These are phyloP conservation scores for Mionectes macconnelli DNA, from an alignment of 2,113 vertebrate species.

Conservation along the genomic window DNA sequence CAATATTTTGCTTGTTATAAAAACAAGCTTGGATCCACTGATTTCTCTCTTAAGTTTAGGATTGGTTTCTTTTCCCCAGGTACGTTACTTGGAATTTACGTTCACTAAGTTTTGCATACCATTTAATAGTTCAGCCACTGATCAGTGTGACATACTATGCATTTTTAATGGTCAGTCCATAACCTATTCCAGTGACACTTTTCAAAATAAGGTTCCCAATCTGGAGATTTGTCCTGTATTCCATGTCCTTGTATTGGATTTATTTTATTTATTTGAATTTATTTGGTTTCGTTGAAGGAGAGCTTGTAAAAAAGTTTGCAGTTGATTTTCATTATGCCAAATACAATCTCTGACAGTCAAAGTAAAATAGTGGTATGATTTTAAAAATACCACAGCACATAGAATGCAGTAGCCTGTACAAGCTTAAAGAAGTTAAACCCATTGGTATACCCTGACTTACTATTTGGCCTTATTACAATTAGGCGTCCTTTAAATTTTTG, in stretches of 20 bases:
- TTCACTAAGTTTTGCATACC: not conserved
- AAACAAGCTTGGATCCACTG: not conserved
- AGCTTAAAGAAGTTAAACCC: not conserved
- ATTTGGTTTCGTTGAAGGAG: not conserved
- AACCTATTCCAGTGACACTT: not conserved
- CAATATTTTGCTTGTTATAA: not conserved
- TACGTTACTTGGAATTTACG: not conserved
- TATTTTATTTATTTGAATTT: not conserved
- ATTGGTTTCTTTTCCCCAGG: fast-evolving
- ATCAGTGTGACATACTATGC: not conserved
- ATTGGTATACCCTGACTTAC: not conserved
- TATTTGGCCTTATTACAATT: not conserved
- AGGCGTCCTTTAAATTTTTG: not conserved
- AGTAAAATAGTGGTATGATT: not conserved
- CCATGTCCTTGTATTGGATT: not conserved
- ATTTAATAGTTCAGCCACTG: not conserved
- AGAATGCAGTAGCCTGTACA: not conserved
- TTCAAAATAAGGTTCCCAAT: not conserved
- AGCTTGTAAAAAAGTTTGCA: not conserved
- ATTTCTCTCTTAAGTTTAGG: not conserved
- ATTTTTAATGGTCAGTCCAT: not conserved
- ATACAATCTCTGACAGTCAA: not conserved
- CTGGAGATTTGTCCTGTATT: not conserved
- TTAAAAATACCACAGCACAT: not conserved
- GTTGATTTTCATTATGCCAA: not conserved